These are phyloP conservation scores for Geotrypetes seraphini DNA, from an alignment of 2,797 vertebrate species.

Conservation along the genomic window DNA sequence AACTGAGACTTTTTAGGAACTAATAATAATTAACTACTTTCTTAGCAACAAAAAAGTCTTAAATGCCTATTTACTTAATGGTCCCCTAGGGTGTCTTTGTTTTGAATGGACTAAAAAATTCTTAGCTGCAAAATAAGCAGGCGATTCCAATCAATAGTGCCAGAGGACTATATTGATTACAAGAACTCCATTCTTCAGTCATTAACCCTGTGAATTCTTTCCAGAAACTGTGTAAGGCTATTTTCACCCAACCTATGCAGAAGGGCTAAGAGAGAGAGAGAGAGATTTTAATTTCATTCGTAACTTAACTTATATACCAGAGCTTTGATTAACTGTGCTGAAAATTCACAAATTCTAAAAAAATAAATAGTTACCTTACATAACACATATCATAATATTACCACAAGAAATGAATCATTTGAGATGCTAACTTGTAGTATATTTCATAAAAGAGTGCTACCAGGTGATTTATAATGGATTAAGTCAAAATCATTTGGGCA, in stretches of 20 bases:
- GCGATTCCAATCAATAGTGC: constrained; percentile 74
- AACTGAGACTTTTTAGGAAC: constrained; percentile 62
- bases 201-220: constrained; percentile 66
- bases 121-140: constrained; percentile 70
- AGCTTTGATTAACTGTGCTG: constrained; percentile 19
- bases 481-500: too few relatives aligned
- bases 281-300: constrained; percentile 39
- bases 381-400: too few relatives aligned
- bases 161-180: constrained; percentile 75
- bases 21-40: constrained; percentile 74
- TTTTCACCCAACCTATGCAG: constrained; percentile 20
- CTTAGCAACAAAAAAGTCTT: constrained; percentile 65
- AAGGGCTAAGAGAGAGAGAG: constrained; percentile 35
- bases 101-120: constrained; percentile 69
- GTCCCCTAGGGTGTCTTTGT: constrained; percentile 73
- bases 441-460: too few relatives aligned
- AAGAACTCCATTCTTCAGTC: constrained; percentile 66
- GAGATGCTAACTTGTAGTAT: too few relatives aligned
- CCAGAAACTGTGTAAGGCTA: constrained; percentile 37
- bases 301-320: constrained; percentile 38
- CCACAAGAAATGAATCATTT: too few relatives aligned
- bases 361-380: too few relatives aligned
- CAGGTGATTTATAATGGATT: too few relatives aligned
- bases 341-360: too few relatives aligned
- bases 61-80: constrained; percentile 72